These are phyloP conservation scores for Asbolus verrucosus DNA, from an alignment of 1,140 invertebrate species.

Conservation along the genomic window DNA sequence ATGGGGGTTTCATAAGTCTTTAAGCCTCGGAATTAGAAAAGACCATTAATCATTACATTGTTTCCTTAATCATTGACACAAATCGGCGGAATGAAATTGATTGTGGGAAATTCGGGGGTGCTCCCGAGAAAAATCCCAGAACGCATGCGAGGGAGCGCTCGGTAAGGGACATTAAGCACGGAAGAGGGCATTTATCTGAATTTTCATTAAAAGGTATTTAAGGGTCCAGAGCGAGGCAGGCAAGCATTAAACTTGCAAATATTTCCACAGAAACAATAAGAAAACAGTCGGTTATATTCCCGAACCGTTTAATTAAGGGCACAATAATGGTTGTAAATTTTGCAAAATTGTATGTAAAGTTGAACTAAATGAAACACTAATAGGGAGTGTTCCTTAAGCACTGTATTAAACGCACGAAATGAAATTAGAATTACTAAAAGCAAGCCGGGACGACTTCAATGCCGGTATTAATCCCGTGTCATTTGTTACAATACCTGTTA, in stretches of 20 bases:
- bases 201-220: slow-evolving; percentile 31
- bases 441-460: slow-evolving; percentile 24
- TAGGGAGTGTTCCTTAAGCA: slow-evolving; percentile 37
- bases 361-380: slow-evolving; percentile 44
- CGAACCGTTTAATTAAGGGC: slow-evolving; percentile 43
- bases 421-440: slow-evolving; percentile 34
- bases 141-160: too few relatives aligned
- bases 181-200: slow-evolving; percentile 22
- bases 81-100: background rate
- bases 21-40: slow-evolving; percentile 8
- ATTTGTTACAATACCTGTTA: slow-evolving; percentile 39
- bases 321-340: slow-evolving; percentile 45
- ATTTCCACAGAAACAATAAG: slow-evolving; percentile 35
- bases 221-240: background rate
- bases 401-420: slow-evolving; percentile 39
- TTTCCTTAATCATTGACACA: slow-evolving; percentile 10
- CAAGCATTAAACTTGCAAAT: slow-evolving; percentile 33
- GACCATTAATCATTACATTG: slow-evolving; percentile 27
- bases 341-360: slow-evolving; percentile 43
- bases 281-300: slow-evolving; percentile 30
- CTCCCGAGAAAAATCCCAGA: too few relatives aligned
- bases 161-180: too few relatives aligned
- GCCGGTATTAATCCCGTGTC: slow-evolving; percentile 35
- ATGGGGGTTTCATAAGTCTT: slow-evolving; percentile 22
- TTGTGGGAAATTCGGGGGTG: too few relatives aligned